Conservation (phyloP, 2,888 invertebrate genomes). For the Hofmannophila pseudospretella region DNA sequence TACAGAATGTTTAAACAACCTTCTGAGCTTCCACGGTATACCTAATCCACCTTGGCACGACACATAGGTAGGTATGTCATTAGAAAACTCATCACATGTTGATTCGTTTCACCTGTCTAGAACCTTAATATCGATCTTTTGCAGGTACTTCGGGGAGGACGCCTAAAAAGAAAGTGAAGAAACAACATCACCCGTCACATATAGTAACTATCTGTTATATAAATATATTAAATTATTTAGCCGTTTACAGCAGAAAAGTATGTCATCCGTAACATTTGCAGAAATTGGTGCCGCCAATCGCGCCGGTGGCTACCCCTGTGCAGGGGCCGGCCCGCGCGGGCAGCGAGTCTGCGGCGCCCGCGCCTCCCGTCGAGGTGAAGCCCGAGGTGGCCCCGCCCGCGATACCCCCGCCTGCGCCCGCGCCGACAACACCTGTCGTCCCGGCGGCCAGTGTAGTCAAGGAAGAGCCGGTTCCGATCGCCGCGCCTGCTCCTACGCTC, state of each 20-base stretch:
- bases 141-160: conserved; percentile 46
- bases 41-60: background rate
- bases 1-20: background rate
- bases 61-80: conserved; percentile 6
- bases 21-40: background rate
- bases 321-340: conserved; percentile 14
- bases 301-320: conserved; percentile 17
- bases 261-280: conserved; percentile 19
- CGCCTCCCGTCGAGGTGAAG: conserved; percentile 28
- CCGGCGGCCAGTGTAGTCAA: conserved; percentile 33
- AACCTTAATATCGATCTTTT: background rate
- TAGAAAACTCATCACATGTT: too few species aligned
- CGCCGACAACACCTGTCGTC: conserved; percentile 27
- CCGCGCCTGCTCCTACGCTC: conserved; percentile 27
- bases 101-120: background rate
- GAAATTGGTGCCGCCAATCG: conserved; percentile 34
- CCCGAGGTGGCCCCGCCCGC: conserved; percentile 29
- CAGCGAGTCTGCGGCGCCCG: conserved; percentile 27
- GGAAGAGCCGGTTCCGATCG: conserved; percentile 16
- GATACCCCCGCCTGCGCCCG: conserved; percentile 29
- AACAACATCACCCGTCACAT: conserved; percentile 56
- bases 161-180: conserved; percentile 67
- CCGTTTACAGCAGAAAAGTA: background rate
- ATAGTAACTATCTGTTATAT: conserved; percentile 51
- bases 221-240: background rate